Evolutionary conservation across 2,113 vertebrate genomes (phyloP).

Genomic region (Sander lucioperca): DNA sequence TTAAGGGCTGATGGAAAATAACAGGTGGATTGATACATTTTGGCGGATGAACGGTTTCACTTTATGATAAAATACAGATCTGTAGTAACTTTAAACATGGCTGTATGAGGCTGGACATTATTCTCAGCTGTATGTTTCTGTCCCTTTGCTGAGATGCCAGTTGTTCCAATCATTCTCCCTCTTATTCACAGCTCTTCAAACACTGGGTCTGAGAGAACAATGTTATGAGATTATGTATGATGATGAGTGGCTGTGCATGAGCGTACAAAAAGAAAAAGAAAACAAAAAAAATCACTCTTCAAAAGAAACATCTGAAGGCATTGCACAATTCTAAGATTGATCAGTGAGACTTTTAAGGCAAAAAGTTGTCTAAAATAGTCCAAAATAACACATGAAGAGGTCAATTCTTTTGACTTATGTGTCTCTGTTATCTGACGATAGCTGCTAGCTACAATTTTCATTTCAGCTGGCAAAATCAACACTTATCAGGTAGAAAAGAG

Average conservation of each 20-base stretch:
- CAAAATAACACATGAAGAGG: conserved; percentile 78
- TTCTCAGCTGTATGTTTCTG: conserved; percentile 2
- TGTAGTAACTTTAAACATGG: conserved; percentile 10
- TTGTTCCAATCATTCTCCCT: conserved; percentile 23
- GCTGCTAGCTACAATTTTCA: too few relatives aligned
- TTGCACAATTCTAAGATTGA: conserved; percentile 88
- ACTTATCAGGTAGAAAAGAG: too few relatives aligned
- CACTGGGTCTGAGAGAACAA: conserved; percentile 45
- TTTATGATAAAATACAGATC: conserved; percentile 11
- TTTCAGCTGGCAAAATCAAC: too few relatives aligned
- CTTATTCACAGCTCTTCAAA: conserved; percentile 46
- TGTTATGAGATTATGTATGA: conserved; percentile 43
- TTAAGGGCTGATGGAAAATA: conserved; percentile 8
- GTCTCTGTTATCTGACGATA: too few relatives aligned
- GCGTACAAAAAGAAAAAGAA: neutral
- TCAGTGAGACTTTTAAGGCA: conserved; percentile 93
- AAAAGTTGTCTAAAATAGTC: conserved; percentile 76
- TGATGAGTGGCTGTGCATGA: conserved; percentile 44
- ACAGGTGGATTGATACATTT: neutral
- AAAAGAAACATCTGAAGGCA: conserved; percentile 87
- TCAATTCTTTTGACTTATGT: too few relatives aligned
- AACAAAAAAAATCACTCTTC: conserved; percentile 72
- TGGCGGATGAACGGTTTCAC: conserved; percentile 6
- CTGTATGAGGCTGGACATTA: neutral
- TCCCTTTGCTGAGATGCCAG: conserved; percentile 8